These are phyloP conservation scores for Phocoena sinus DNA, from an alignment of 2,113 vertebrate species.

Conservation along the genomic window DNA sequence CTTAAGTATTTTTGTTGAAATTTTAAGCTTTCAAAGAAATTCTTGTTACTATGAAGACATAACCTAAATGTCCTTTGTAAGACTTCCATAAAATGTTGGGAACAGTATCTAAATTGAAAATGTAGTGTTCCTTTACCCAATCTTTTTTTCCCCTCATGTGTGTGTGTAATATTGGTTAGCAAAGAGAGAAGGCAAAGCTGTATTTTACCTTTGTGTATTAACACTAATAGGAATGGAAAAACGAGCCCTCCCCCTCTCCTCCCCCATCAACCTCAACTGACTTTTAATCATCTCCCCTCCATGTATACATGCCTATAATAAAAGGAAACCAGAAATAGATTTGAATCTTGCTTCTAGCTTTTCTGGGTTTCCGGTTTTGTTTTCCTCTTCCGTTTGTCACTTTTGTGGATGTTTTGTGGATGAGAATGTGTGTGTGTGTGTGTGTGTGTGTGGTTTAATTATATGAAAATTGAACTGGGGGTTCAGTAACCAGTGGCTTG, in stretches of 20 bases:
- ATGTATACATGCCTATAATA: background rate
- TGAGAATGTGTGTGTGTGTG: background rate
- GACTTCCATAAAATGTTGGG: background rate
- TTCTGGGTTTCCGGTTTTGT: background rate
- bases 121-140: background rate
- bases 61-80: background rate
- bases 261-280: background rate
- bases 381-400: conserved; percentile 34
- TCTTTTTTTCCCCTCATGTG: background rate
- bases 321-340: background rate
- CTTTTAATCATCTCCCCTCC: background rate
- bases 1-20: conserved; percentile 26
- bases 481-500: conserved; percentile 80
- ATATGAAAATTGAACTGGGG: conserved; percentile 76
- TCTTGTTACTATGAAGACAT: background rate
- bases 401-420: background rate
- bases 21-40: background rate
- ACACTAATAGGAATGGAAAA: background rate
- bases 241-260: background rate
- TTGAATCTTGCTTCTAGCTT: conserved; percentile 14
- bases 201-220: background rate
- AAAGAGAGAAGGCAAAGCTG: background rate
- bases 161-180: background rate
- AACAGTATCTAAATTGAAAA: background rate
- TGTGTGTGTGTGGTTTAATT: conserved; percentile 66